A percentile compares a stretch with the other conserved stretches of the same genome.
Conservation (phyloP, 2,888 invertebrate genomes). For the Nysson spinosus region DNA sequence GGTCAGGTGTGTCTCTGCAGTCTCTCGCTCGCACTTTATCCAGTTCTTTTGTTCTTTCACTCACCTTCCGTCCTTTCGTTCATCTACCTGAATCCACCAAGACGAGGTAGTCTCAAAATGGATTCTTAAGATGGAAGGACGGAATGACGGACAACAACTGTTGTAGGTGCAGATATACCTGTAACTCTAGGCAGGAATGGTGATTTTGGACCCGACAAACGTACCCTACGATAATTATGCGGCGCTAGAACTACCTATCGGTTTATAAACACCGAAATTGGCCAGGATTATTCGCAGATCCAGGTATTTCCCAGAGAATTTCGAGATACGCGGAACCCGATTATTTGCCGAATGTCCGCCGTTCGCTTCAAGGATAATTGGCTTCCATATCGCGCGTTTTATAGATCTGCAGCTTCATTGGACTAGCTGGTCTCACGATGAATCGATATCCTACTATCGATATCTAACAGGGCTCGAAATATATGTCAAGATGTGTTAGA, state of each 20-base stretch:
- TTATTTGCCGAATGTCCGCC: conserved; percentile 11
- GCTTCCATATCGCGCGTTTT: conserved; percentile 12
- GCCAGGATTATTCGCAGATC: conserved; percentile 29
- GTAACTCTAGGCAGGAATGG: not conserved
- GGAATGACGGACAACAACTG: conserved; percentile 30
- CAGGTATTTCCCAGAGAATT: conserved; percentile 9
- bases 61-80: not conserved
- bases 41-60: conserved; percentile 14
- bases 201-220: conserved; percentile 12
- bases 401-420: not conserved
- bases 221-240: conserved; percentile 48
- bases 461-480: no score
- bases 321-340: conserved; percentile 4
- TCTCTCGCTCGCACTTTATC: not conserved
- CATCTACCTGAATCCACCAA: not conserved
- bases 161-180: conserved; percentile 1
- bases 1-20: conserved; percentile 44
- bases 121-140: conserved; percentile 27
- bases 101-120: conserved; percentile 14
- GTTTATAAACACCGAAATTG: conserved; percentile 24
- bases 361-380: conserved; percentile 23
- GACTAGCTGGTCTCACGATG: no score
- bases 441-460: no score
- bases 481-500: no score
- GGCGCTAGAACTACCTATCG: conserved; percentile 25